phyloP scores from a whole-genome alignment of 2,888 invertebrate species.

The Podabrus alpinus region DNA sequence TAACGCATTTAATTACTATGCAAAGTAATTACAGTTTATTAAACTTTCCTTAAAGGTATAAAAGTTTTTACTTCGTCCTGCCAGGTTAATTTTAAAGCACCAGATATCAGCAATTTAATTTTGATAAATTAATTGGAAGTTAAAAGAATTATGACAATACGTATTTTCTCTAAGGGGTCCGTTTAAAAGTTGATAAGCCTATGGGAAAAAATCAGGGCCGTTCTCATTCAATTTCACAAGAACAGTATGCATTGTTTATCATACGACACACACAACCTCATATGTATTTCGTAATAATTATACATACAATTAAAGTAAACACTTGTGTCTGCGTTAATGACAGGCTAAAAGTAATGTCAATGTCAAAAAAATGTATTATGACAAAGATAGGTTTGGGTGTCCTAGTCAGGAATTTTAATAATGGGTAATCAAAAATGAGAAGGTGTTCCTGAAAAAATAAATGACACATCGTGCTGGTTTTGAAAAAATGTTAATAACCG shows the following conservation, averaged over 20 bases:
- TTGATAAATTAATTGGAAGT: not conserved
- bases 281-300: slow-evolving; percentile 19
- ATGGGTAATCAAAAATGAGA: not conserved
- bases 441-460: not conserved
- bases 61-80: not conserved
- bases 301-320: slow-evolving; percentile 13
- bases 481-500: not conserved
- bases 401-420: slow-evolving; percentile 1
- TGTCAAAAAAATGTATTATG: slow-evolving; percentile 20
- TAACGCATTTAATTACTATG: not conserved
- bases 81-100: not conserved
- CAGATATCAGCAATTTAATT: not conserved
- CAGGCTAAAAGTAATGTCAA: slow-evolving; percentile 27
- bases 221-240: slow-evolving; percentile 30
- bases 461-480: not conserved
- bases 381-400: slow-evolving; percentile 8
- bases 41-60: not conserved
- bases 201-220: slow-evolving; percentile 27
- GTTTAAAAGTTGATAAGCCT: slow-evolving; percentile 13
- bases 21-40: not conserved
- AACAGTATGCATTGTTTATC: slow-evolving; percentile 8
- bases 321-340: slow-evolving; percentile 10
- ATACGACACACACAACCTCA: slow-evolving; percentile 15
- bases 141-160: not conserved
- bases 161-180: slow-evolving; percentile 13